Evolutionary conservation across 2,797 vertebrate species (phyloP).

Genomic region (Muraenolepis orangiensis): DNA sequence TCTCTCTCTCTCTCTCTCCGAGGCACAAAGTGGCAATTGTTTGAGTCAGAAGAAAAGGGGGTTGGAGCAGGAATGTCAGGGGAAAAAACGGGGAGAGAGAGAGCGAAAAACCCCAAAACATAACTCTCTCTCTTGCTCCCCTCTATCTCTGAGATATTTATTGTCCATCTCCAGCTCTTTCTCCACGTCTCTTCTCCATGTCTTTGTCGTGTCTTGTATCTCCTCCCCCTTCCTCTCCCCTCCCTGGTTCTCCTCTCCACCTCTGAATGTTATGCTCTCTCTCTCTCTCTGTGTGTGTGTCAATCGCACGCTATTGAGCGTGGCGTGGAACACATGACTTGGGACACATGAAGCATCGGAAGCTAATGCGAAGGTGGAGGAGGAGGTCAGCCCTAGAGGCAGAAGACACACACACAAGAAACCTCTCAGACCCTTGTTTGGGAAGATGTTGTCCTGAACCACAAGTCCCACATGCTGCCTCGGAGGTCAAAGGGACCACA

Average conservation of each 20-base stretch:
- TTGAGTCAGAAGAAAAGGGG: slow-evolving; percentile 70
- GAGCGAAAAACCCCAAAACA: slow-evolving; percentile 47
- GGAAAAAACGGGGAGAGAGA: slow-evolving; percentile 50
- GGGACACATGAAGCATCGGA: no score
- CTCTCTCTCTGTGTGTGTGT: no score
- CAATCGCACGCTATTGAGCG: slow-evolving; percentile 25
- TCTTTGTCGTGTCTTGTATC: neutral
- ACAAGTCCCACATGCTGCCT: slow-evolving; percentile 9
- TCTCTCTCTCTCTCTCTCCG: slow-evolving; percentile 59
- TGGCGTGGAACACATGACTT: slow-evolving; percentile 15
- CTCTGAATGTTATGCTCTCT: slow-evolving; percentile 7
- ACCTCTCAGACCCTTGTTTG: neutral
- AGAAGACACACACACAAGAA: slow-evolving; percentile 12
- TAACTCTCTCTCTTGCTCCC: slow-evolving; percentile 57
- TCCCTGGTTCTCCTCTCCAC: slow-evolving; percentile 1
- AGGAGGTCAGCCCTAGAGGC: slow-evolving; percentile 4
- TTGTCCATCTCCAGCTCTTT: slow-evolving; percentile 30
- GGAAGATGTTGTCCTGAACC: neutral
- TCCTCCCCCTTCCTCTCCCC: slow-evolving; percentile 21
- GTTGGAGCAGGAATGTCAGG: slow-evolving; percentile 70
- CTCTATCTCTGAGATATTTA: no score
- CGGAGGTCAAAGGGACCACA: slow-evolving; percentile 15
- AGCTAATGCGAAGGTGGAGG: no score
- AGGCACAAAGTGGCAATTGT: slow-evolving; percentile 78
- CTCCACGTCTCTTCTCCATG: slow-evolving; percentile 26